A percentile compares a stretch with the other conserved stretches of the same genome.
phyloP scores from a whole-genome alignment of 2,888 invertebrate genomes.

The Epiblema foenella region DNA sequence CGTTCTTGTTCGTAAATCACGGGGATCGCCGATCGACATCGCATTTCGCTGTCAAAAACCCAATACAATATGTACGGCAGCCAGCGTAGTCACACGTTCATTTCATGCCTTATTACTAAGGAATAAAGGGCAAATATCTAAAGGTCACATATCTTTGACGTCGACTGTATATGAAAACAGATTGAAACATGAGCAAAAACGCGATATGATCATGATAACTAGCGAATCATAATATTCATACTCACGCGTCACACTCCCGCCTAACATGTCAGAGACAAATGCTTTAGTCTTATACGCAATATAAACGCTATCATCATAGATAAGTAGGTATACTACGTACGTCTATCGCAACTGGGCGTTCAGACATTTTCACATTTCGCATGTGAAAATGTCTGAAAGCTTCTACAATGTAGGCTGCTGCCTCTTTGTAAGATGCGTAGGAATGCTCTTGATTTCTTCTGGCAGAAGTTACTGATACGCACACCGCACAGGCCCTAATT shows the following conservation, averaged over 20 bases:
- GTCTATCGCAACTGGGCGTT: neutral
- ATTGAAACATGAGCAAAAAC: neutral
- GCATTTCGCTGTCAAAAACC: conserved; percentile 44
- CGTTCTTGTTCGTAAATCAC: conserved; percentile 56
- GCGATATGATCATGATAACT: neutral
- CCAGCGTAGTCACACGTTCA: neutral
- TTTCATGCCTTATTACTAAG: no score
- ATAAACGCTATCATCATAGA: neutral
- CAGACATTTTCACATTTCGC: neutral
- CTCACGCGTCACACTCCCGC: no score
- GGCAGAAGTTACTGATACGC: neutral
- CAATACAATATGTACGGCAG: neutral
- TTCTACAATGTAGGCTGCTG: neutral
- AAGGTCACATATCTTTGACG: no score
- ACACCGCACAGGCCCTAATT: no score
- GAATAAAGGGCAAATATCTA: no score
- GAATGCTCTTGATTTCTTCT: neutral
- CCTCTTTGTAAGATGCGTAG: neutral
- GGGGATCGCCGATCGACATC: conserved; percentile 46
- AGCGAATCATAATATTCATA: neutral
- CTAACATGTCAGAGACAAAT: neutral
- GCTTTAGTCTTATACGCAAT: neutral
- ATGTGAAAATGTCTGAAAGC: neutral
- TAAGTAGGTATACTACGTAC: no score
- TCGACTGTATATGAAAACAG: neutral